phyloP scores from a whole-genome alignment of 2,888 invertebrate species.

The Parnassius apollo region DNA sequence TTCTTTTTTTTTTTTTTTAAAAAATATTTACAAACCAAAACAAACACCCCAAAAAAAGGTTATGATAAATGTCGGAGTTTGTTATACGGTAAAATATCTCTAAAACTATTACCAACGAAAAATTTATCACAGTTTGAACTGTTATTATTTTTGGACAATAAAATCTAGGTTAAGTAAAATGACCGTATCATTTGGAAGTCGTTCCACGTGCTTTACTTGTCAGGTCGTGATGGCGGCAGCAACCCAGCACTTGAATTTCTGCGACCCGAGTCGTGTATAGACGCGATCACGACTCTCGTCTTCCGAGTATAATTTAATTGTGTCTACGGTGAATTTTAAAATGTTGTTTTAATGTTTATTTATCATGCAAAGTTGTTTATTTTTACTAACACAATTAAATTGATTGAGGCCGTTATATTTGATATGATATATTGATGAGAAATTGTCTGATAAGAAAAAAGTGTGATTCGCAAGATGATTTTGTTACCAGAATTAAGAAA shows the following conservation, averaged over 20 bases:
- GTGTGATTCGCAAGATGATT: too few relatives aligned
- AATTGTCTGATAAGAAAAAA: too few relatives aligned
- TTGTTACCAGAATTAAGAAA: too few relatives aligned
- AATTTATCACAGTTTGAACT: background rate
- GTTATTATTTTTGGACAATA: background rate
- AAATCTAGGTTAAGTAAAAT: slow-evolving; percentile 27
- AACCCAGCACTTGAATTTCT: slow-evolving; percentile 44
- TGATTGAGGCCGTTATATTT: too few relatives aligned
- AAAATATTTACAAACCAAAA: too few relatives aligned
- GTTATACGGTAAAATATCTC: too few relatives aligned
- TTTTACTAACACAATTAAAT: too few relatives aligned
- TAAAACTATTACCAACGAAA: too few relatives aligned
- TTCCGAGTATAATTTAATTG: slow-evolving; percentile 29
- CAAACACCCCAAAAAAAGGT: too few relatives aligned
- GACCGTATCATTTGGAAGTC: slow-evolving; percentile 26
- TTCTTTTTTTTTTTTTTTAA: too few relatives aligned
- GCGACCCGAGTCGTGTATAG: slow-evolving; percentile 41
- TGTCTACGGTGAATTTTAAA: slow-evolving; percentile 14
- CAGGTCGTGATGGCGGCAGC: slow-evolving; percentile 44
- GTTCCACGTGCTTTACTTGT: slow-evolving; percentile 36
- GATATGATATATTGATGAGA: too few relatives aligned
- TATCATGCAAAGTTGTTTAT: background rate
- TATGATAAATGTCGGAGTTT: too few relatives aligned
- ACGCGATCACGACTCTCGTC: slow-evolving; percentile 36
- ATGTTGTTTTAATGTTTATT: slow-evolving; percentile 7